A percentile compares a stretch with the other conserved stretches of the same genome.
phyloP scores from a whole-genome alignment of 2,888 invertebrate species.

The Caenorhabditis japonica region DNA sequence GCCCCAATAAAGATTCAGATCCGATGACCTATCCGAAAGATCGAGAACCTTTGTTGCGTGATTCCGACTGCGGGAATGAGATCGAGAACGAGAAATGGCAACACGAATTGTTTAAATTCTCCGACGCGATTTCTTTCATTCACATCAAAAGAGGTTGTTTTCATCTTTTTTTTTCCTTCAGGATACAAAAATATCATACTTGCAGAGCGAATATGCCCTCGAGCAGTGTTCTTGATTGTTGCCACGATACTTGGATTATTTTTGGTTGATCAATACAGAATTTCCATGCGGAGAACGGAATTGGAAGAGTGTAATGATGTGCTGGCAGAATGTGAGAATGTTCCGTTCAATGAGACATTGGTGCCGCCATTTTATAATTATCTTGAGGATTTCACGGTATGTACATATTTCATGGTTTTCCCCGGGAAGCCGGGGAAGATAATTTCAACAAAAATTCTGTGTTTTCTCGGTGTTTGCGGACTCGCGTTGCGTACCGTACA shows the following conservation, averaged over 20 bases:
- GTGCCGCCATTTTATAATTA: conserved; percentile 39
- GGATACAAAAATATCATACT: too few species aligned
- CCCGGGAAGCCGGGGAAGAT: too few species aligned
- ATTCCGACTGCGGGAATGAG: conserved; percentile 7
- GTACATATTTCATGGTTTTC: not conserved
- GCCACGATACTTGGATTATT: not conserved
- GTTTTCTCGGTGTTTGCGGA: too few species aligned
- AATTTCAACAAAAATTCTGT: too few species aligned
- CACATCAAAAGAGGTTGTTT: conserved; percentile 11
- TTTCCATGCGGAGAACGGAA: conserved; percentile 9
- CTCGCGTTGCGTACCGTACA: too few species aligned
- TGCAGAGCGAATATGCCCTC: conserved; percentile 13
- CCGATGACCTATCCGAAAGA: conserved; percentile 35
- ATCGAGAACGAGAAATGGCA: too few species aligned
- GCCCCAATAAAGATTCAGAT: conserved; percentile 30
- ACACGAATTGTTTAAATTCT: conserved; percentile 10
- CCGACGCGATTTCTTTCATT: not conserved
- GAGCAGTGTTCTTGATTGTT: conserved; percentile 7
- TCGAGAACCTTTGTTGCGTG: conserved; percentile 37
- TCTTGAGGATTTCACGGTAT: conserved; percentile 41
- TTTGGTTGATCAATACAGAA: conserved; percentile 12
- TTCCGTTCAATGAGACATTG: conserved; percentile 21
- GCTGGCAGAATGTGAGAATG: conserved; percentile 4
- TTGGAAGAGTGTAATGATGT: conserved; percentile 27
- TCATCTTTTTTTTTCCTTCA: not conserved